A percentile compares a stretch with the other conserved stretches of the same genome.
phyloP scores from a whole-genome alignment of 2,797 vertebrate genomes.

The Lithobates sylvaticus region DNA sequence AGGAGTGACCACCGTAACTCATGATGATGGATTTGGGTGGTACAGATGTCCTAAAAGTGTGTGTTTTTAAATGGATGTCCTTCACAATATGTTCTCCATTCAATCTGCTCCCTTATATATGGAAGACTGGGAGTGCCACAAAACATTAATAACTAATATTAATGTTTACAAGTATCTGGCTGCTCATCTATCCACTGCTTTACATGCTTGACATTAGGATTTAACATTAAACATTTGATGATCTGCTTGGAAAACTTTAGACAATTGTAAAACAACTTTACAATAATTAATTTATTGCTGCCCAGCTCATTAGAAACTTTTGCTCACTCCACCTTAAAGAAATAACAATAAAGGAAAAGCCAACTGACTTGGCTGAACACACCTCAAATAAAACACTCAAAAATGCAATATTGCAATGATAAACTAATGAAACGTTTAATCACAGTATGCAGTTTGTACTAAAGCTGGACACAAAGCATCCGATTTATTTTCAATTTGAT shows the following conservation, averaged over 20 bases:
- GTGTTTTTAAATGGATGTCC: not conserved
- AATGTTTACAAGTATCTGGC: not conserved
- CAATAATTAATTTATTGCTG: not conserved
- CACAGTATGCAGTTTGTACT: not conserved
- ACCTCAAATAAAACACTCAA: not conserved
- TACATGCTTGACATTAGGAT: not conserved
- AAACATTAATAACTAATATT: conserved; percentile 1
- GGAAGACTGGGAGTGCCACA: not conserved
- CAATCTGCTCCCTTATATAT: conserved; percentile 21
- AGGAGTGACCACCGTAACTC: conserved; percentile 35
- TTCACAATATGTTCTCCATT: not conserved
- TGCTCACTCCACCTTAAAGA: not conserved
- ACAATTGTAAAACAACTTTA: not conserved
- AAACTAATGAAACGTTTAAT: not conserved
- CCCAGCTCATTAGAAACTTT: not conserved
- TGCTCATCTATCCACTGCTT: not conserved
- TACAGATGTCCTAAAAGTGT: not conserved
- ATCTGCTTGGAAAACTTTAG: conserved; percentile 6
- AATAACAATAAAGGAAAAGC: too few species aligned
- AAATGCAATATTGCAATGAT: not conserved
- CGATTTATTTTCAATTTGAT: too few species aligned
- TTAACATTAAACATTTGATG: conserved; percentile 32
- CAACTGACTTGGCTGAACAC: not conserved
- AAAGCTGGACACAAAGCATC: too few species aligned
- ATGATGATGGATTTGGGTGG: not conserved